Percentiles rank a stretch among this genome's conserved stretches.
These are phyloP conservation scores for Cerastis rubricosa DNA, from an alignment of 2,888 invertebrate species.

Conservation along the genomic window DNA sequence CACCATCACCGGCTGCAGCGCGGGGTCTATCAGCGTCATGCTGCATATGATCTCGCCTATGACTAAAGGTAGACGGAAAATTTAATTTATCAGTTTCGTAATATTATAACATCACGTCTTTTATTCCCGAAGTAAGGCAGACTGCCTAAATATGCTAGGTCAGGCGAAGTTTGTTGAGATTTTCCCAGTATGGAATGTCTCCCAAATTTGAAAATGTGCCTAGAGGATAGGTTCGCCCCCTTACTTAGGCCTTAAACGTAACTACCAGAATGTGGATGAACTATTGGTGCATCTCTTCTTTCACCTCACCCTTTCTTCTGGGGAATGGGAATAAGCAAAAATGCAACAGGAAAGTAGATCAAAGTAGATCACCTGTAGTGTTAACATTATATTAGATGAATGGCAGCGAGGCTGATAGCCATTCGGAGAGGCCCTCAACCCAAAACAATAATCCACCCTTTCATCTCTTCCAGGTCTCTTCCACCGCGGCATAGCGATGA, in stretches of 20 bases:
- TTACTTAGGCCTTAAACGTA: not conserved
- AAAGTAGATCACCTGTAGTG: too few relatives aligned
- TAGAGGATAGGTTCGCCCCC: too few relatives aligned
- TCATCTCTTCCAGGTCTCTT: constrained; percentile 90
- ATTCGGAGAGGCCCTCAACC: not conserved
- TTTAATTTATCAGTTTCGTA: not conserved
- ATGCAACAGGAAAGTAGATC: too few relatives aligned
- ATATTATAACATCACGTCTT: not conserved
- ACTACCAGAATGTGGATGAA: not conserved
- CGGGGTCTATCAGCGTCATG: constrained; percentile 87
- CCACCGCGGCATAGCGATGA: constrained; percentile 93
- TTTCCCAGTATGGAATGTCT: not conserved
- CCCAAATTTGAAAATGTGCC: not conserved
- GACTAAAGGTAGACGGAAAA: constrained; percentile 87
- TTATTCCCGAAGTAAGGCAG: not conserved
- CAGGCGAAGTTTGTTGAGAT: not conserved
- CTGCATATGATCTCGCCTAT: constrained; percentile 92
- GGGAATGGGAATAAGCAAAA: not conserved
- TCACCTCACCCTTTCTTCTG: not conserved
- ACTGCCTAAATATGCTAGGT: not conserved
- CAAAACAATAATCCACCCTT: not conserved
- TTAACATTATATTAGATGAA: not conserved
- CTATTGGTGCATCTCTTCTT: not conserved
- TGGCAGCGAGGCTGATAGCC: not conserved
- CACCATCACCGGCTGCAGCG: constrained; percentile 92